phyloP scores from a whole-genome alignment of 2,113 vertebrate genomes.

The Chaetops frenatus region DNA sequence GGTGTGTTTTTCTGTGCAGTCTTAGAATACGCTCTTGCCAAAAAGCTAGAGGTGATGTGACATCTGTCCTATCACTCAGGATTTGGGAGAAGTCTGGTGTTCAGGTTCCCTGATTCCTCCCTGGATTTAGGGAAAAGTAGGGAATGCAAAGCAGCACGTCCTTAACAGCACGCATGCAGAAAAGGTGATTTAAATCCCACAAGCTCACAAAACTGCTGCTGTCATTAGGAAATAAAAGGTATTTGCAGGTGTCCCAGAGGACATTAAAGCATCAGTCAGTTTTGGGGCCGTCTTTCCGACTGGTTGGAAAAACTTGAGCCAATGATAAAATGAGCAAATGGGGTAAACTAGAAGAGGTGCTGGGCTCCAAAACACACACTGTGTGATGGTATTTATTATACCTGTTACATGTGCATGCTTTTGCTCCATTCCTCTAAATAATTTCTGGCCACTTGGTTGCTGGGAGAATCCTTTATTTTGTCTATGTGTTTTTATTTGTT shows the following conservation, averaged over 20 bases:
- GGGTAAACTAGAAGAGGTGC: not conserved
- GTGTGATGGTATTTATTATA: not conserved
- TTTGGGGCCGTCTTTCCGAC: not conserved
- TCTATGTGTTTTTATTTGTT: not conserved
- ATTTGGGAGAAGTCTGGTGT: not conserved
- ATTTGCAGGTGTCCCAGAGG: not conserved
- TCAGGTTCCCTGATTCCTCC: not conserved
- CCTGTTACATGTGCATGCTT: not conserved
- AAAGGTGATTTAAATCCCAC: not conserved
- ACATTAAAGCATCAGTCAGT: accelerated
- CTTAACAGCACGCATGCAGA: not conserved
- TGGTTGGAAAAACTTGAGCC: not conserved
- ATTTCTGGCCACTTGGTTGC: not conserved
- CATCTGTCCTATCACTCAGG: accelerated
- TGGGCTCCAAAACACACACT: not conserved
- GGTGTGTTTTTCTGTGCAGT: not conserved
- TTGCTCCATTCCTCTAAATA: not conserved
- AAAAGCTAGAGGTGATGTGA: not conserved
- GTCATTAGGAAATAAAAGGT: not conserved
- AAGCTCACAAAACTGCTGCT: not conserved
- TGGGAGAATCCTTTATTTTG: not conserved
- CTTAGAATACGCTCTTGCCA: accelerated
- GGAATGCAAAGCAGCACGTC: accelerated
- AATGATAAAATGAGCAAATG: not conserved
- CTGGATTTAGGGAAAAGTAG: not conserved